phyloP scores from a whole-genome alignment of 2,113 vertebrate species.

The Microtus richardsoni region DNA sequence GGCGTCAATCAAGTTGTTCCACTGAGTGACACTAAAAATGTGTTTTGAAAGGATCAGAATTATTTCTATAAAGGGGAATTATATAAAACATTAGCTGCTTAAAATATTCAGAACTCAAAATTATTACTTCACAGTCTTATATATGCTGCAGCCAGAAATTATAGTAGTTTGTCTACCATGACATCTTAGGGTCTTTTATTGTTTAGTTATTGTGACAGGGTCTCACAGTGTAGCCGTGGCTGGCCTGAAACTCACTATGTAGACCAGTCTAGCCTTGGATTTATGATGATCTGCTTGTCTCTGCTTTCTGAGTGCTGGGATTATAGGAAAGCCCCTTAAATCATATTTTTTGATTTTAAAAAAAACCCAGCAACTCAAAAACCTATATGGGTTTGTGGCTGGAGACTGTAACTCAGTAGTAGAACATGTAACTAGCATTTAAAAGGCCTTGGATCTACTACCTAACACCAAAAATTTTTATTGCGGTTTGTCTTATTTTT shows the following conservation, averaged over 20 bases:
- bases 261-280: background rate
- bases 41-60: conserved; percentile 57
- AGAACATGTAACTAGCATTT: background rate
- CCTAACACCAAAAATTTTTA: background rate
- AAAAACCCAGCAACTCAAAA: background rate
- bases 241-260: background rate
- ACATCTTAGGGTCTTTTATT: background rate
- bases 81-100: conserved; percentile 35
- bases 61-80: conserved; percentile 61
- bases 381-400: background rate
- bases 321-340: background rate
- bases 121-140: conserved; percentile 21
- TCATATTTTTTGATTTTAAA: background rate
- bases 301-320: background rate
- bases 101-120: conserved; percentile 34
- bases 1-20: conserved; percentile 47
- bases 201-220: background rate
- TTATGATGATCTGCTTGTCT: background rate
- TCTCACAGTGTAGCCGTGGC: background rate
- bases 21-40: conserved; percentile 46
- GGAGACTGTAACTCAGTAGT: background rate
- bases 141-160: conserved; percentile 35
- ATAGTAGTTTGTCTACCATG: conserved; percentile 18
- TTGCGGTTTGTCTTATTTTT: conserved; percentile 21
- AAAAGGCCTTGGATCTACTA: background rate